A percentile compares a stretch with the other conserved stretches of the same genome.
phyloP scores from a whole-genome alignment of 2,888 invertebrate species.

The Doris montereyensis region DNA sequence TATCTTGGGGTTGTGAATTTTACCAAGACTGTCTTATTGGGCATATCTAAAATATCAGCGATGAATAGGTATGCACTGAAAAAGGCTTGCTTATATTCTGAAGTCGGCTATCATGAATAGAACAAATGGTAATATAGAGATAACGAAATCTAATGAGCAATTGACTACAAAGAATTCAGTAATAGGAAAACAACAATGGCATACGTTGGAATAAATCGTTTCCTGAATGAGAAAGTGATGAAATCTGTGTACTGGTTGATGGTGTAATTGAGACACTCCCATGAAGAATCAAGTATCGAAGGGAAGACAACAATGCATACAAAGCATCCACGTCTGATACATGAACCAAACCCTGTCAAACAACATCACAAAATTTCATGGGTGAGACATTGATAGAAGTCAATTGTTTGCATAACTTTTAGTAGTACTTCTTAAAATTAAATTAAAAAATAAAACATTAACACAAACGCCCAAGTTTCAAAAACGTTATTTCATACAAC shows the following conservation, averaged over 20 bases:
- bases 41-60: no score
- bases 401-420: not conserved
- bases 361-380: not conserved
- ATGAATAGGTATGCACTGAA: no score
- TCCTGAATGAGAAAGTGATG: conserved; percentile 97
- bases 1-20: no score
- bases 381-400: not conserved
- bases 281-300: conserved; percentile 92
- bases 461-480: no score
- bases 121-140: no score
- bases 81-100: no score
- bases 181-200: no score
- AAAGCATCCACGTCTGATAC: conserved; percentile 88
- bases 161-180: no score
- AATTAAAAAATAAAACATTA: conserved; percentile 25
- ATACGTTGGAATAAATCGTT: conserved; percentile 92
- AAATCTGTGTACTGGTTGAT: conserved; percentile 91
- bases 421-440: not conserved
- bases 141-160: no score
- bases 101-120: no score
- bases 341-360: conserved; percentile 72
- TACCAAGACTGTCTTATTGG: no score
- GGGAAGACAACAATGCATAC: conserved; percentile 91
- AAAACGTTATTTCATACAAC: no score
- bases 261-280: conserved; percentile 92